phyloP scores from a whole-genome alignment of 2,113 vertebrate genomes.

The Apistogramma diplotaenia region DNA sequence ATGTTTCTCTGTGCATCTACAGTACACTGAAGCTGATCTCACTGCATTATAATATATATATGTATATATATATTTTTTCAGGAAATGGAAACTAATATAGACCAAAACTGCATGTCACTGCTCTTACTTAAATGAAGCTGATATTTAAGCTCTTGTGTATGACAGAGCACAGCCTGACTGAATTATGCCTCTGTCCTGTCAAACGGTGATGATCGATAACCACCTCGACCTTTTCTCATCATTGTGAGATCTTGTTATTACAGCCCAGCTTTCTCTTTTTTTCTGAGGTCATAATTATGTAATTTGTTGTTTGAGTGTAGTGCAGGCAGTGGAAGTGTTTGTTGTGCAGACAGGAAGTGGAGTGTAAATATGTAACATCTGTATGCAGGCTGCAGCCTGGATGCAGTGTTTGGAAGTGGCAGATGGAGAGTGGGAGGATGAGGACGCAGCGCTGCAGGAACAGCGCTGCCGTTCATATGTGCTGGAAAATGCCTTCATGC shows the following conservation, averaged over 20 bases:
- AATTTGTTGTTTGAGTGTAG: fast-evolving
- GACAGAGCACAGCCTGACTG: background rate
- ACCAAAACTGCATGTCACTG: no score
- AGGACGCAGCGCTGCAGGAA: background rate
- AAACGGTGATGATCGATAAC: background rate
- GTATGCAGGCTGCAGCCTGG: background rate
- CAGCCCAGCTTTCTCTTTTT: background rate
- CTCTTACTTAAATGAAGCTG: no score
- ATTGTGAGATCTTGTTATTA: background rate
- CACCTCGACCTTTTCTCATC: background rate
- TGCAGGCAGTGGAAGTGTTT: background rate
- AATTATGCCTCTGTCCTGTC: background rate
- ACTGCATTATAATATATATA: no score
- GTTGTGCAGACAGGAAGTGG: background rate
- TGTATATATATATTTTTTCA: no score
- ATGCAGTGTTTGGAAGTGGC: background rate
- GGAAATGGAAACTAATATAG: no score
- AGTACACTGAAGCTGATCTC: no score
- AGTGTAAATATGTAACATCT: background rate
- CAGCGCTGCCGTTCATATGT: background rate
- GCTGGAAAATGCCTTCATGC: background rate
- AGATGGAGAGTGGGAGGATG: background rate
- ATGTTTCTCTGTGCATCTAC: no score
- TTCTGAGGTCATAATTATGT: background rate
- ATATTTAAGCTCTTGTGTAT: background rate